Base-by-base conservation (phyloP, 2,113 vertebrate genomes). In the Panthera leo region DNA sequence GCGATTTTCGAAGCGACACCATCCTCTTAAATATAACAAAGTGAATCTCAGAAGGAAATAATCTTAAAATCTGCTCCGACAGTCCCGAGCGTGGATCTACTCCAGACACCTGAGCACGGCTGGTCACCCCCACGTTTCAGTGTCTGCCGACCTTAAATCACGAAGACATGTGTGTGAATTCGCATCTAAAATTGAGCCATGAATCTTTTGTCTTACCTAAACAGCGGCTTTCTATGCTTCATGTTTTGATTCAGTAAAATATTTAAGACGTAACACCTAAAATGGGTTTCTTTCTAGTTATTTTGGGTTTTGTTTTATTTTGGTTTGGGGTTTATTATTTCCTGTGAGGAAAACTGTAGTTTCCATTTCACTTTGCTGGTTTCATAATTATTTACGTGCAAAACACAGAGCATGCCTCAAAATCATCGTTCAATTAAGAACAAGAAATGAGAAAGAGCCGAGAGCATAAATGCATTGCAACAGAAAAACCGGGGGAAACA, bases 261-360 rank as follows among this genome's bases (percentile, higher is more conserved):
- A 5, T 23, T 48, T 21, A 29, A 16, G 29, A n/a, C 67, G 16
- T 71, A 65, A 58, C 34, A 55, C 18, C 67, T 82, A 11, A 19
- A 34, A 2, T 27, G 29, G 1, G 11, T 55, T 91, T 96, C 21
- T 84, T 89, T 42, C 95, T 34, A 27, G 31, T 48, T 76, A 34
- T 39, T 61, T 34, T 16, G 31, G 58, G 23, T 36, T 48, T 48
- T 65, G 6, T 51, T 31, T 80, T 13, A 10, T 78, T 76, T 91
- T 67, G 51, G 34, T 51, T 71, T 6, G 29, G 79, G 51, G n/a
- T 82, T 73, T 83, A 48, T 78, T 34, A 61, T 42, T 96, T 92
- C 85, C 34, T 68, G 14, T 25, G n/a, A 82, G 84, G 39, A 97
- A 83, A 86, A 53, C 11, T 58, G 19, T n/a, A 79, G 85, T 55